Conservation (phyloP, 2,113 vertebrate species). For the Hemibagrus wyckioides region DNA sequence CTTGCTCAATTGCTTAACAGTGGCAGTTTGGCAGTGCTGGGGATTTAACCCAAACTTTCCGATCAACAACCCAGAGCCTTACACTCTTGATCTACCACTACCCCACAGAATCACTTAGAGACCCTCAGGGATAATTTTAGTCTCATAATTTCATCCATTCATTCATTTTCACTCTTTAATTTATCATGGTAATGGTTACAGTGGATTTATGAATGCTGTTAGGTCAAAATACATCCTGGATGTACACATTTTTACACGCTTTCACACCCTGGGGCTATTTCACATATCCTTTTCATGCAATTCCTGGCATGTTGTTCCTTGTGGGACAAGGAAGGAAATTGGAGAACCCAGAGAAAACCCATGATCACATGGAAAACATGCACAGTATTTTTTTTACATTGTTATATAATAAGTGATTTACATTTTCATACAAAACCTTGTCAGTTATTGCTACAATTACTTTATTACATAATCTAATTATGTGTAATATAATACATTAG, state of each 20-base stretch:
- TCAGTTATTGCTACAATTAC: neutral
- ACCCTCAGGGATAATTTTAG: neutral
- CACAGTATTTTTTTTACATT: neutral
- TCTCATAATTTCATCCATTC: neutral
- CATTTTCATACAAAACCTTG: neutral
- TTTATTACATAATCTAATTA: neutral
- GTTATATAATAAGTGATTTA: neutral
- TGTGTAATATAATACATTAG: neutral
- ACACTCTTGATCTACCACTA: no score
- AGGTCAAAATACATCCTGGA: neutral
- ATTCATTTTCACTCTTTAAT: neutral
- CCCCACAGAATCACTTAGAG: neutral
- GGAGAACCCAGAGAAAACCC: neutral
- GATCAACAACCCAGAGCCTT: no score
- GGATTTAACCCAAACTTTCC: no score
- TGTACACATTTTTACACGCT: neutral
- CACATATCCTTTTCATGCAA: neutral
- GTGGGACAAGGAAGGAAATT: neutral
- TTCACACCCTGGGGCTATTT: neutral
- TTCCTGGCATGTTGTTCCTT: neutral
- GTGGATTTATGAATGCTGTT: neutral
- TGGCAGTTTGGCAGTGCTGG: no score
- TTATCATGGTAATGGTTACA: neutral
- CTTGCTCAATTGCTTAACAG: no score
- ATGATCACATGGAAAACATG: neutral